Percentiles rank a stretch among this genome's conserved stretches.
phyloP scores from a whole-genome alignment of 2,888 invertebrate species.

The Pristionchus arcanus region DNA sequence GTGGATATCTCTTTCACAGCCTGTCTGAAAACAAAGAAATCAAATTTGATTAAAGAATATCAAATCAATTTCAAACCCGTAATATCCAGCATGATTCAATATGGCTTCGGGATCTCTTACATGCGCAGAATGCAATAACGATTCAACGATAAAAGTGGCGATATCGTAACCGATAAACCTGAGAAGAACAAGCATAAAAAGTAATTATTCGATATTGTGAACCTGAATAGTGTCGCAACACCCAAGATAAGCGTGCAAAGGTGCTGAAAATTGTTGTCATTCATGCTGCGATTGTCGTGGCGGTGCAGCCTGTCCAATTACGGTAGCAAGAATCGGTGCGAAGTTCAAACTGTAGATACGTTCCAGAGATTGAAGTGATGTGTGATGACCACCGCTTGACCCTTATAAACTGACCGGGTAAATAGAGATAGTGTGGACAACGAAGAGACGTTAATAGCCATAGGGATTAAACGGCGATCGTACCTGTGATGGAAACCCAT shows the following conservation, averaged over 20 bases:
- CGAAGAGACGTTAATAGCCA: not conserved
- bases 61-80: not conserved
- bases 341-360: no score
- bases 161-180: conserved; percentile 38
- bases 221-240: conserved; percentile 40
- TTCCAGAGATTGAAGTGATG: no score
- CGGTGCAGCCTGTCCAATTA: no score
- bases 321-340: no score
- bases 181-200: no score
- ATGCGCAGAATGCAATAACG: not conserved
- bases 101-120: not conserved
- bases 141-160: conserved; percentile 7
- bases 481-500: not conserved
- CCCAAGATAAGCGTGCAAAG: not conserved
- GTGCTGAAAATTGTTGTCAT: conserved; percentile 3
- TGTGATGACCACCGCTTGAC: not conserved
- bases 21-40: not conserved
- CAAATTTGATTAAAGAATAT: not conserved
- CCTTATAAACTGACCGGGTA: not conserved
- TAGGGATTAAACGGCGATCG: not conserved
- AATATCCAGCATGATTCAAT: conserved; percentile 18
- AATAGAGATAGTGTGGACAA: not conserved
- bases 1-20: not conserved
- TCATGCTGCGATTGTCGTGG: not conserved
- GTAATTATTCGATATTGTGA: no score